A percentile compares a stretch with the other conserved stretches of the same genome.
Evolutionary conservation across 2,797 vertebrate genomes (phyloP).

Genomic region (Rhinogobio ventralis): DNA sequence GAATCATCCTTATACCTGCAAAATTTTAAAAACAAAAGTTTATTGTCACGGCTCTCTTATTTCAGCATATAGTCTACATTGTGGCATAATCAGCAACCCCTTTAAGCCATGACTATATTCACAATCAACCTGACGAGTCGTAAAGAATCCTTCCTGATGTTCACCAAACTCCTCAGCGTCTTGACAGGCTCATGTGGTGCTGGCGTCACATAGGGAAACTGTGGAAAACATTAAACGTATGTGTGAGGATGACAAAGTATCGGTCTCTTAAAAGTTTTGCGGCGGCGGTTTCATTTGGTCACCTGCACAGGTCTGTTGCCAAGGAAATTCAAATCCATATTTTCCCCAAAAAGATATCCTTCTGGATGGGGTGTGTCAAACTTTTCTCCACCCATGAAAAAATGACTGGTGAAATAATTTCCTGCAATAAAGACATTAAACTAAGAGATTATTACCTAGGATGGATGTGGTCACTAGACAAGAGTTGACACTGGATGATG

Average conservation of each 20-base stretch:
- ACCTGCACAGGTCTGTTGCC: conserved; percentile 98
- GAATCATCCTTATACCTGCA: conserved; percentile 92
- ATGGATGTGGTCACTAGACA: neutral
- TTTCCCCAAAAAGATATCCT: conserved; percentile 98
- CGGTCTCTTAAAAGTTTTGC: neutral
- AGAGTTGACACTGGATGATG: neutral
- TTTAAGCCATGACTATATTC: neutral
- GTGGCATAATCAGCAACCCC: neutral
- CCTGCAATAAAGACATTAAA: conserved; percentile 72
- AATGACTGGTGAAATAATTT: conserved; percentile 98
- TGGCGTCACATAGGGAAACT: conserved; percentile 98
- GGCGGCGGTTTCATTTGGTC: conserved; percentile 44
- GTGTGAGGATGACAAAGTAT: neutral
- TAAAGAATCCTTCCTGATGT: conserved; percentile 98
- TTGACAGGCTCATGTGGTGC: conserved; percentile 97
- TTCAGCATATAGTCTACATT: neutral
- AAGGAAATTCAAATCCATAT: conserved; percentile 98
- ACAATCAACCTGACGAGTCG: conserved; percentile 89
- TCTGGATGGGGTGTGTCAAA: conserved; percentile 98
- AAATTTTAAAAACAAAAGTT: neutral
- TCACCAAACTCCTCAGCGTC: conserved; percentile 95
- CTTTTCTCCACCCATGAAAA: conserved; percentile 99
- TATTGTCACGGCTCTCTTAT: neutral
- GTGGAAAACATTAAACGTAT: conserved; percentile 28
- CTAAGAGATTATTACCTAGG: neutral